Percentiles rank a stretch among this genome's conserved stretches.
phyloP scores from a whole-genome alignment of 1,140 invertebrate genomes.

The Glomeris maerens region DNA sequence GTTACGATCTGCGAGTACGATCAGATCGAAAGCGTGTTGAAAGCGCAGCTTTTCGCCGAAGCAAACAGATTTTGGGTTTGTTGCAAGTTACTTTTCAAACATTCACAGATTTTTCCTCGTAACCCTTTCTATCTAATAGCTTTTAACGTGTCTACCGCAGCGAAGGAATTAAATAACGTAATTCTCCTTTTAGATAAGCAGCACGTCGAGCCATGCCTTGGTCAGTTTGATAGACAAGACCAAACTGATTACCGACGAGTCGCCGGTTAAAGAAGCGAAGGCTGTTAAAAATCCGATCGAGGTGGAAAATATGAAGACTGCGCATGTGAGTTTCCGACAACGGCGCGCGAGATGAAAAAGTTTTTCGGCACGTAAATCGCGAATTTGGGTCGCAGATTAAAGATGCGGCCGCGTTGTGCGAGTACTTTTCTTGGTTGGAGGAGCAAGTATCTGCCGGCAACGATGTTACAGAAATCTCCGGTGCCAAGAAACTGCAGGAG shows the following conservation, averaged over 20 bases:
- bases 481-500: slow-evolving; percentile 61
- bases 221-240: slow-evolving; percentile 39
- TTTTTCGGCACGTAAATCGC: neutral
- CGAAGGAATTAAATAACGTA: no score
- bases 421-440: slow-evolving; percentile 88
- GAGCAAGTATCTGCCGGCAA: slow-evolving; percentile 42
- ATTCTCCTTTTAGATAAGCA: slow-evolving; percentile 40
- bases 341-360: no score
- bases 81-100: no score
- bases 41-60: neutral
- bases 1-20: slow-evolving; percentile 7
- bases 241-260: slow-evolving; percentile 29
- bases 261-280: slow-evolving; percentile 59
- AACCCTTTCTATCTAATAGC: no score
- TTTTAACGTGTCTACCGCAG: no score
- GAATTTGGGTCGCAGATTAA: slow-evolving; percentile 36
- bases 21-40: slow-evolving; percentile 6
- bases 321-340: slow-evolving; percentile 57
- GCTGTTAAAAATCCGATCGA: slow-evolving; percentile 80
- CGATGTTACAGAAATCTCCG: slow-evolving; percentile 69
- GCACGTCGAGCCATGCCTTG: slow-evolving; percentile 51
- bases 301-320: slow-evolving; percentile 66
- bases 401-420: slow-evolving; percentile 77
- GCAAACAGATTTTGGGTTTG: slow-evolving; percentile 9
- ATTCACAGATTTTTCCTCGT: no score